Evolutionary conservation across 2,797 vertebrate species (phyloP), one percentile per base, ranked within the genome.

Genomic region (Xerus rutilus): DNA sequence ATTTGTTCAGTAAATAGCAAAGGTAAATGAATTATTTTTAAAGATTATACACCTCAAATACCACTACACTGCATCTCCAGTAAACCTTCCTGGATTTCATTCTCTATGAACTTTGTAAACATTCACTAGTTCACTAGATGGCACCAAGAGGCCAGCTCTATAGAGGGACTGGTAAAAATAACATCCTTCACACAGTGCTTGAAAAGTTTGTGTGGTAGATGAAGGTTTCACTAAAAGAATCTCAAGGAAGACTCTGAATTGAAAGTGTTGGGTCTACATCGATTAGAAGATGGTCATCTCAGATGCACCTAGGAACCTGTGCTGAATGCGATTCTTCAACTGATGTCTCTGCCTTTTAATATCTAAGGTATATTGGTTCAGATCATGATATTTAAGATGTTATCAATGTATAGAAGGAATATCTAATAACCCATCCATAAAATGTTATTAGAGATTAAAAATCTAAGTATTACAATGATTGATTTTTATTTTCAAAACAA

Each of bases 71-170:
- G 39, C 74, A 15, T 76, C 20, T 89, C 43, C 72, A 54, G 49
- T 10, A 54, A 65, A 77, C 11, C 43, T 49, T 39, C 72, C 64
- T 30, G 8, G 28, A 65, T 72, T 79, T 91, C 57, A 17, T 82
- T 81, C 32, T 77, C 52, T 72, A 2, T 21, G 32, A 45, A 25
- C 11, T 45, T 39, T 39, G 67, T 85, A 59, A n/a, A n/a, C 17
- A 4, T 79, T 95, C 95, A 91, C 39, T 77, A 76, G 83, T 32
- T 85, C 97, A 95, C 79, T 91, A 95, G 97, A 85, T 96, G 96
- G 94, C 83, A 83, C 64, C 64, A 89, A 64, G 8, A 57, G n/a
- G 25, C 93, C 28, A 76, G 3, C 1, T 2, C 45, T 88, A 30
- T 7, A 45, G 43, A 88, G 21, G 74, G 14, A 28, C 10, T 2